Evolutionary conservation across 2,797 vertebrate genomes (phyloP).

Genomic region (Semaprochilodus insignis): DNA sequence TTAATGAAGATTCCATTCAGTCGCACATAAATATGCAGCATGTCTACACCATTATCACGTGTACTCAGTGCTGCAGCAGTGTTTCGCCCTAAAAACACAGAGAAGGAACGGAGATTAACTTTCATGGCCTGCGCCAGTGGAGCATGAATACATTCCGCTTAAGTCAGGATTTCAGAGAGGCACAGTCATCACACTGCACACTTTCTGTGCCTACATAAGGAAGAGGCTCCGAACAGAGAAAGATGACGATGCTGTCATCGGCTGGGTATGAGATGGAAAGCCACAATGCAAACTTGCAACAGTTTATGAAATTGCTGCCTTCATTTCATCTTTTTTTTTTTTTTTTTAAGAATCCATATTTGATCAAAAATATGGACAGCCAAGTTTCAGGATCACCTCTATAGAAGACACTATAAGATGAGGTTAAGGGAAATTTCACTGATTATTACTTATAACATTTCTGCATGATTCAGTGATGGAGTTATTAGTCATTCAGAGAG

Average conservation of each 20-base stretch:
- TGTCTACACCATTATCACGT: background rate
- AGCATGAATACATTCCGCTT: background rate
- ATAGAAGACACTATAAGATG: background rate
- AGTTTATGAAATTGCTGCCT: background rate
- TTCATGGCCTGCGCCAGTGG: slow-evolving; percentile 1
- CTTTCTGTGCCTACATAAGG: background rate
- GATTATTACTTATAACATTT: background rate
- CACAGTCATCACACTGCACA: background rate
- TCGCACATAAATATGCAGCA: background rate
- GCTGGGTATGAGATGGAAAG: background rate
- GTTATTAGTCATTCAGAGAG: background rate
- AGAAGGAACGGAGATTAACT: background rate
- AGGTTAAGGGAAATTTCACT: background rate
- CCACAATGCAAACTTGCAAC: background rate
- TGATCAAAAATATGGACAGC: background rate
- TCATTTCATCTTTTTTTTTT: background rate
- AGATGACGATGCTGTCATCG: background rate
- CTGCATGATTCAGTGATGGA: background rate
- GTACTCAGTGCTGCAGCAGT: too few relatives aligned
- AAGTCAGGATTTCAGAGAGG: background rate
- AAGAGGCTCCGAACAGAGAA: background rate
- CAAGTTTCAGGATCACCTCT: background rate
- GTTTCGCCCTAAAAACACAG: background rate
- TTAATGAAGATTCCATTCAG: too few relatives aligned
- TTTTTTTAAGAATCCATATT: background rate